Evolutionary conservation across 2,113 vertebrate species (phyloP).

Genomic region (Mormyrus iriodes): DNA sequence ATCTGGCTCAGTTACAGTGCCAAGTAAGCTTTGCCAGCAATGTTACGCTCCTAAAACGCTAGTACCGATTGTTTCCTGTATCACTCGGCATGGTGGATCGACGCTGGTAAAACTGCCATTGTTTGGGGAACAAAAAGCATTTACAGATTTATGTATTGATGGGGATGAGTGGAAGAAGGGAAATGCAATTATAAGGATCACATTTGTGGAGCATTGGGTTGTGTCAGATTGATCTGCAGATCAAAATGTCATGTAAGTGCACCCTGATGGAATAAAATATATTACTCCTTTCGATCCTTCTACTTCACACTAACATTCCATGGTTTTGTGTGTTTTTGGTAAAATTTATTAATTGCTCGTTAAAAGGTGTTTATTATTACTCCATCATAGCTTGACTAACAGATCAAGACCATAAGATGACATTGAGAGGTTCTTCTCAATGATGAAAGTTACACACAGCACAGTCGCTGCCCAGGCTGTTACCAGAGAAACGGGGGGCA

Average conservation of each 20-base stretch:
- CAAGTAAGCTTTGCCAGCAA: neutral
- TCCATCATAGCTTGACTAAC: neutral
- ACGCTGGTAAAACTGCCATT: neutral
- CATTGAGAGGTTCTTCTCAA: neutral
- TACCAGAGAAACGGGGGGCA: no score
- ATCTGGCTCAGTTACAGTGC: neutral
- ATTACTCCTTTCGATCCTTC: neutral
- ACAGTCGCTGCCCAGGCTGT: neutral
- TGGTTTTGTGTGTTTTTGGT: neutral
- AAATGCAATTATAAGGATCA: neutral
- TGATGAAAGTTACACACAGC: neutral
- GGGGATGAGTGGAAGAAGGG: neutral
- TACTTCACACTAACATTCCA: neutral
- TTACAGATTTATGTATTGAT: neutral
- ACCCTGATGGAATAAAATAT: neutral
- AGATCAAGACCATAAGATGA: neutral
- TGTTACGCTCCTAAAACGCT: neutral
- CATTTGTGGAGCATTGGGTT: neutral
- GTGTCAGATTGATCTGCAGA: neutral
- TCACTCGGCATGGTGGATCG: neutral
- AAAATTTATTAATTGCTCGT: neutral
- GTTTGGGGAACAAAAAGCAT: neutral
- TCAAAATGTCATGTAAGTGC: neutral
- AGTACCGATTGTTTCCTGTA: neutral
- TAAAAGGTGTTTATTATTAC: neutral